These are phyloP conservation scores for Heliothis peltigera DNA, from an alignment of 2,888 invertebrate genomes.

Conservation along the genomic window DNA sequence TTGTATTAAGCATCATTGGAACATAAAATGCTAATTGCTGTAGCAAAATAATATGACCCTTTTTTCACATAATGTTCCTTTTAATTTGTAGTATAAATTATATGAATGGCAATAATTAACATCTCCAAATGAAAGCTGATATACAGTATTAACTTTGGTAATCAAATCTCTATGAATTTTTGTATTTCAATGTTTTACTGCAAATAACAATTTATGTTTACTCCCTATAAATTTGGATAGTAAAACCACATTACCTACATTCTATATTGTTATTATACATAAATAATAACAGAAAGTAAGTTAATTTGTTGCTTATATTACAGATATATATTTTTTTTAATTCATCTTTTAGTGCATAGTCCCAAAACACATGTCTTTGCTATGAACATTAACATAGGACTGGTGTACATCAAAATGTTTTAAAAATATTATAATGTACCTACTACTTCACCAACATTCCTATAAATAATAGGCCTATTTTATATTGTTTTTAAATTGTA, in stretches of 20 bases:
- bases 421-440: conserved; percentile 21
- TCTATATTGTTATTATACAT: conserved; percentile 11
- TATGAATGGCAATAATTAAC: conserved; percentile 41
- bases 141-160: conserved; percentile 54
- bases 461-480: conserved; percentile 51
- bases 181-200: background rate
- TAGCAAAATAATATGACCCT: conserved; percentile 31
- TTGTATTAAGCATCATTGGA: conserved; percentile 35
- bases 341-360: conserved; percentile 7
- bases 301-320: conserved; percentile 4
- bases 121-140: conserved; percentile 57
- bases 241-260: background rate
- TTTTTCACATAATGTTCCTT: conserved; percentile 66
- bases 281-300: background rate
- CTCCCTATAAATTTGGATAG: conserved; percentile 7
- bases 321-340: background rate
- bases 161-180: conserved; percentile 6
- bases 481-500: conserved; percentile 43
- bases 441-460: conserved; percentile 62
- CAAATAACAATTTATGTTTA: background rate
- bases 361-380: conserved; percentile 18
- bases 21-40: conserved; percentile 37
- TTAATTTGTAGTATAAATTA: conserved; percentile 58
- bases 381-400: conserved; percentile 14
- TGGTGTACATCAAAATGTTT: conserved; percentile 42